These are phyloP conservation scores for Corythornis madagascariensis DNA, from an alignment of 2,113 vertebrate genomes.

Conservation along the genomic window DNA sequence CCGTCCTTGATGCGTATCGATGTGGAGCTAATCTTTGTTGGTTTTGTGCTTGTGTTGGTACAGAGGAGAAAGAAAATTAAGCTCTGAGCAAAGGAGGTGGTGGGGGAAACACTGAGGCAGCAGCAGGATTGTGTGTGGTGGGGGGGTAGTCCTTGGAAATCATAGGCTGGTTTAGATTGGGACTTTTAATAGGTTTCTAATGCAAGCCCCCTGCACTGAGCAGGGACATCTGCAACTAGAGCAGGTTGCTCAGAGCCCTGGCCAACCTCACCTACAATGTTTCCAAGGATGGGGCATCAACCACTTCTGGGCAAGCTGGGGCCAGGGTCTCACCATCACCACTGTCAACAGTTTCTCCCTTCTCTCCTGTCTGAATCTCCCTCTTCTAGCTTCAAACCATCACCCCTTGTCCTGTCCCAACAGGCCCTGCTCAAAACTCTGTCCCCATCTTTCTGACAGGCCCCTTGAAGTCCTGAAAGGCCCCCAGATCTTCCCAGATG, in stretches of 20 bases:
- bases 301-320: not conserved
- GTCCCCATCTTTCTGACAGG: not conserved
- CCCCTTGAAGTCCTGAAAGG: not conserved
- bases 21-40: not conserved
- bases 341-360: not conserved
- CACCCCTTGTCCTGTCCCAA: not conserved
- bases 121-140: fast-evolving
- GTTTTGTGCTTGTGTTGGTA: not conserved
- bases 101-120: not conserved
- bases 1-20: fast-evolving
- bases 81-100: fast-evolving
- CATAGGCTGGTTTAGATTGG: not conserved
- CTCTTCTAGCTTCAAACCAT: not conserved
- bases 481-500: not conserved
- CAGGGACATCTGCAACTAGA: not conserved
- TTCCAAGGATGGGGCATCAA: not conserved
- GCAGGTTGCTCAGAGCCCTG: not conserved
- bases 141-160: not conserved
- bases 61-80: not conserved
- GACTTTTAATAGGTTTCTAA: not conserved
- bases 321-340: not conserved
- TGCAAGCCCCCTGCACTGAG: not conserved
- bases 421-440: not conserved
- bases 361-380: not conserved
- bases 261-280: not conserved